phyloP scores from a whole-genome alignment of 2,113 vertebrate genomes.

The Argyrosomus japonicus region DNA sequence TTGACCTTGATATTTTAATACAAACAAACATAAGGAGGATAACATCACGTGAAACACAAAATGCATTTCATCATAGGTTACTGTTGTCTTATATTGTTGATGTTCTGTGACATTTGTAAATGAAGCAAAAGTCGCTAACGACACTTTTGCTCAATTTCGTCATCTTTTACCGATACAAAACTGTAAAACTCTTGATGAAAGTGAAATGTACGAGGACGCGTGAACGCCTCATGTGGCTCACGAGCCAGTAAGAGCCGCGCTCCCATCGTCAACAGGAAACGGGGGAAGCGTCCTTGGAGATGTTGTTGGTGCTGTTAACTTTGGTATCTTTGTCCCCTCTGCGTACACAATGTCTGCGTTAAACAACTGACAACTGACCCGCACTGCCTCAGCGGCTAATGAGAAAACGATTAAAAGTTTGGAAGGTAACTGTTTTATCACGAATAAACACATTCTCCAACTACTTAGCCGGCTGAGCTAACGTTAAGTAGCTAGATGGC shows the following conservation, averaged over 20 bases:
- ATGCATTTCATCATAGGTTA: background rate
- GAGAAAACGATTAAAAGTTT: conserved; percentile 14
- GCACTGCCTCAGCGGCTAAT: background rate
- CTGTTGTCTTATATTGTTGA: no score
- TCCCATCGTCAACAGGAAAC: conserved; percentile 69
- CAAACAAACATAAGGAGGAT: background rate
- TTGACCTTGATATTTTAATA: no score
- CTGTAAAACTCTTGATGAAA: fast-evolving
- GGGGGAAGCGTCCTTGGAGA: conserved; percentile 73
- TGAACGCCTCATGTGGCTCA: conserved; percentile 42
- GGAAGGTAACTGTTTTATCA: conserved; percentile 42
- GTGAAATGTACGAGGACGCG: fast-evolving
- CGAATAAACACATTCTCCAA: background rate
- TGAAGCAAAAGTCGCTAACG: background rate
- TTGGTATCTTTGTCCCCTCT: background rate
- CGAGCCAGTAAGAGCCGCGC: conserved; percentile 46
- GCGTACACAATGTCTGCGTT: background rate
- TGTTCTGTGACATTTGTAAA: background rate
- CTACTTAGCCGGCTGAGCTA: conserved; percentile 43
- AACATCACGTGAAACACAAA: background rate
- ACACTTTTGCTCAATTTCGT: background rate
- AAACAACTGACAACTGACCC: conserved; percentile 1
- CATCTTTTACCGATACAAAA: background rate
- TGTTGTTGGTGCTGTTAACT: conserved; percentile 29
- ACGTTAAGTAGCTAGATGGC: conserved; percentile 4